phyloP scores from a whole-genome alignment of 2,113 vertebrate species.

The Rhabdomys dilectus region DNA sequence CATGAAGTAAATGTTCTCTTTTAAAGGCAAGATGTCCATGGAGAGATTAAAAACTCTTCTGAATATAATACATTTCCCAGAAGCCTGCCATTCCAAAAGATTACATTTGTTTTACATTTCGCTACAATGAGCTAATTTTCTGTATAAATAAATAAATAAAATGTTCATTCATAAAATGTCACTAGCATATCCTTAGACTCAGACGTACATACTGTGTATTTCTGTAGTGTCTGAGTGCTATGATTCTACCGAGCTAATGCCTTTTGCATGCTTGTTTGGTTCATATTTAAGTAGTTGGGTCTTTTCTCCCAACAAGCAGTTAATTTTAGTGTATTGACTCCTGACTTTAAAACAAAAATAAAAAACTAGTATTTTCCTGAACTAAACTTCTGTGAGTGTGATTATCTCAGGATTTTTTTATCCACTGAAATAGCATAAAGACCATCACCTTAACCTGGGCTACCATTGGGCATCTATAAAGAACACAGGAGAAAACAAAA shows the following conservation, averaged over 20 bases:
- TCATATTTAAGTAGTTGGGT: constrained; percentile 12
- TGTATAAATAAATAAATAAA: not conserved
- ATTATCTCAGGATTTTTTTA: not conserved
- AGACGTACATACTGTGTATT: not conserved
- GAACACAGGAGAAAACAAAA: not conserved
- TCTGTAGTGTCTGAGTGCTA: not conserved
- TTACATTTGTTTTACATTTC: constrained; percentile 20
- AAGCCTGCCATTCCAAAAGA: constrained; percentile 37
- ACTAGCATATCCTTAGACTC: not conserved
- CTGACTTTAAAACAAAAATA: constrained; percentile 26
- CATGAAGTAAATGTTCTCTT: not conserved
- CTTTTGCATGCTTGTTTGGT: not conserved
- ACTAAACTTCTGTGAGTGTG: not conserved
- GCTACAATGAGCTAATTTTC: constrained; percentile 51
- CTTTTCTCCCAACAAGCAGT: not conserved
- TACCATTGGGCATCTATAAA: not conserved
- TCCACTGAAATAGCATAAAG: not conserved
- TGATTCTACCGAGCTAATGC: not conserved
- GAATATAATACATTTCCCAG: not conserved
- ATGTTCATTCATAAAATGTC: not conserved
- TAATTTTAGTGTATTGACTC: not conserved
- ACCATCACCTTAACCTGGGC: not conserved
- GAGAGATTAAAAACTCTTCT: not conserved
- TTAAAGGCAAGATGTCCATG: not conserved
- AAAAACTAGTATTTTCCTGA: not conserved